Conservation (phyloP, 2,888 invertebrate species). For the Macaria notata region DNA sequence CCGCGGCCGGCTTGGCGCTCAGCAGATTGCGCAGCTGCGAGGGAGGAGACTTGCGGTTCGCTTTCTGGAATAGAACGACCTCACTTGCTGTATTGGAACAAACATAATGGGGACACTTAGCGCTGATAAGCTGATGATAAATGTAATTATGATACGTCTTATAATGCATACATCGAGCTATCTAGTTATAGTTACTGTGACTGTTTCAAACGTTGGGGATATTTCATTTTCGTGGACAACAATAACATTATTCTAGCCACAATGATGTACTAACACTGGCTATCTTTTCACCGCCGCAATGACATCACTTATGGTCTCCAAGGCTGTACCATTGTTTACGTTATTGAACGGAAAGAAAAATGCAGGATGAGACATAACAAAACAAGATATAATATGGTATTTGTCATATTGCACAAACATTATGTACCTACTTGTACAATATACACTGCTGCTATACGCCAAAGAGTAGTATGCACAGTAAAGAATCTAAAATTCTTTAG, state of each 20-base stretch:
- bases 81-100: not conserved
- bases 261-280: too few species aligned
- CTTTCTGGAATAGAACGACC: constrained; percentile 63
- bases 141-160: not conserved
- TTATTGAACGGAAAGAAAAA: not conserved
- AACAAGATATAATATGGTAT: constrained; percentile 3
- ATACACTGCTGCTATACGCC: too few species aligned
- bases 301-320: not conserved
- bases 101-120: not conserved
- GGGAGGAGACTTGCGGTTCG: constrained; percentile 78
- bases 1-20: constrained; percentile 77
- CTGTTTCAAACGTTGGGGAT: too few species aligned
- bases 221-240: too few species aligned
- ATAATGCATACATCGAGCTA: too few species aligned
- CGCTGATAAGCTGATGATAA: not conserved
- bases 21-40: constrained; percentile 81
- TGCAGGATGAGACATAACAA: not conserved
- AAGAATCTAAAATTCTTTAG: too few species aligned
- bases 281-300: too few species aligned
- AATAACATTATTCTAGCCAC: too few species aligned
- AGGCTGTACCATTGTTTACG: not conserved
- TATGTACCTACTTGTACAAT: too few species aligned
- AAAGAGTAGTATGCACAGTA: too few species aligned
- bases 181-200: too few species aligned
- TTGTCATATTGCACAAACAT: not conserved